These are phyloP conservation scores for Esox lucius DNA, from an alignment of 2,797 vertebrate species.

Conservation along the genomic window DNA sequence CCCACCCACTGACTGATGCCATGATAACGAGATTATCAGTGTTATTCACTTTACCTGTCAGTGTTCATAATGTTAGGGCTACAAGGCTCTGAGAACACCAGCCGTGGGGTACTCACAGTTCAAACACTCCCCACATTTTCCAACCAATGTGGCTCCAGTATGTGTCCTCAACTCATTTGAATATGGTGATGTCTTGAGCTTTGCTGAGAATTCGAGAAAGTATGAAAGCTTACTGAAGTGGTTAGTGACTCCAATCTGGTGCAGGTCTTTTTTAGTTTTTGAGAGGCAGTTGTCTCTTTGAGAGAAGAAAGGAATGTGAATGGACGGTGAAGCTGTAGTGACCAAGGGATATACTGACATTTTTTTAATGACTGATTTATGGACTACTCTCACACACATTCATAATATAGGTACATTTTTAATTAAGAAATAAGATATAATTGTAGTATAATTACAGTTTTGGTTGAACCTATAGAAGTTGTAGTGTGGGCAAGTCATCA, in stretches of 20 bases:
- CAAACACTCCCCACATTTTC: too few relatives aligned
- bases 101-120: too few relatives aligned
- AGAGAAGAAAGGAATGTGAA: constrained; percentile 51
- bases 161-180: too few relatives aligned
- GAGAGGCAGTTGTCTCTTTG: constrained; percentile 35
- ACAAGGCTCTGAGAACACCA: too few relatives aligned
- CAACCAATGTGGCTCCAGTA: too few relatives aligned
- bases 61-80: too few relatives aligned
- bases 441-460: background rate
- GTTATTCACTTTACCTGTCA: too few relatives aligned
- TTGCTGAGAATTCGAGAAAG: background rate
- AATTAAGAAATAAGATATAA: background rate
- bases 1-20: too few relatives aligned
- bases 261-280: background rate
- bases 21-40: too few relatives aligned
- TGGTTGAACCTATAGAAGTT: background rate
- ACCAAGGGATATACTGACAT: constrained; percentile 37
- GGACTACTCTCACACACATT: constrained; percentile 19
- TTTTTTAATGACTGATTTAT: constrained; percentile 27
- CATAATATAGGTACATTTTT: background rate
- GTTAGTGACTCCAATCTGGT: background rate
- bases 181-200: background rate
- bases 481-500: background rate
- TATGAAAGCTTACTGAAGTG: background rate
- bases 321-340: constrained; percentile 16